phyloP scores from a whole-genome alignment of 2,888 invertebrate species.

The Cataglyphis altisquamis region DNA sequence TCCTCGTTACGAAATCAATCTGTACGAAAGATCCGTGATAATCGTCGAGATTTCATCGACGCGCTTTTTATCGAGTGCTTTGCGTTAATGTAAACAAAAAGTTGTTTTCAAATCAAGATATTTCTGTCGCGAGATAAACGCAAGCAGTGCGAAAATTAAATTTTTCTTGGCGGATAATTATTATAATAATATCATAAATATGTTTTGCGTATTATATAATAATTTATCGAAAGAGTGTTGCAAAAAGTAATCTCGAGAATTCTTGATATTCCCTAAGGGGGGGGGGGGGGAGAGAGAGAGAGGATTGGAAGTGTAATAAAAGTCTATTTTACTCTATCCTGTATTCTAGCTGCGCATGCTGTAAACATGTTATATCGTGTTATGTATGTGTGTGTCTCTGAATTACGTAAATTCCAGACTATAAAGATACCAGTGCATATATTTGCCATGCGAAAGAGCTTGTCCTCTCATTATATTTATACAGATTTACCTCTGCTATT shows the following conservation, averaged over 20 bases:
- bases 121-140: neutral
- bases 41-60: neutral
- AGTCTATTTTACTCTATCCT: constrained; percentile 40
- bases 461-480: constrained; percentile 24
- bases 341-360: neutral
- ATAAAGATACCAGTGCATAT: constrained; percentile 25
- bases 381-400: neutral
- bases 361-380: constrained; percentile 33
- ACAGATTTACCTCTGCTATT: constrained; percentile 4
- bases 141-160: constrained; percentile 20
- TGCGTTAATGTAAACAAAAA: constrained; percentile 26
- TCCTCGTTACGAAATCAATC: constrained; percentile 10
- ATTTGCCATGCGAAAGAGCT: constrained; percentile 27
- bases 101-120: neutral
- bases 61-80: constrained; percentile 11
- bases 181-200: constrained; percentile 33
- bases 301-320: constrained; percentile 9
- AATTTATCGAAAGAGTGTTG: neutral
- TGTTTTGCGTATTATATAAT: neutral
- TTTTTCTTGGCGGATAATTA: neutral
- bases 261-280: neutral
- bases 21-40: neutral
- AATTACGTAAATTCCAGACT: constrained; percentile 19
- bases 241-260: neutral
- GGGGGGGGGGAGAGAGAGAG: neutral